Base-by-base conservation (phyloP, 1,140 invertebrate genomes). In the Penaeus chinensis region DNA sequence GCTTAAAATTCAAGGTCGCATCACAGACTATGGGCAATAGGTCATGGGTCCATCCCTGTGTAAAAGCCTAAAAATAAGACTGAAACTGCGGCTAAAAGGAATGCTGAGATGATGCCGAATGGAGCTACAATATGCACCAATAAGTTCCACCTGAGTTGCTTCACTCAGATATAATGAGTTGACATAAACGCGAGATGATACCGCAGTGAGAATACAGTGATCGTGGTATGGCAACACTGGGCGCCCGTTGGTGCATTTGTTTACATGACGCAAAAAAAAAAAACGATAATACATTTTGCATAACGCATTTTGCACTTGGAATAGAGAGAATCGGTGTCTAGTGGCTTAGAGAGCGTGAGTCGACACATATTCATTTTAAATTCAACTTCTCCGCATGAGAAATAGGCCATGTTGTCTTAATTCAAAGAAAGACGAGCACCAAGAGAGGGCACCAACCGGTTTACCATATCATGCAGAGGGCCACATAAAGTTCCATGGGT, bases 391-490 rank as follows among this genome's bases (percentile, higher is more conserved):
- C 78, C 60, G 11, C 74, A 74, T 81, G 80, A 77, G 81, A 24
- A 74, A 79, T 65, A 66, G 54, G 66, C n/a, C n/a, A 71, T 42
- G 61, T 32, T 63, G 78, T 81, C 86, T 63, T 87, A 87, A 82
- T 87, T 60, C 86, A 27, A 74, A 87, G 78, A 82, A 87, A 71
- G 60, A 42, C 77, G 60, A 87, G 86, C 86, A 87, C 86, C 86
- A 87, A 87, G 71, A 82, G 80, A 83, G 86, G 86, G 86, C 86
- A 87, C 86, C 86, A 87, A 82, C 86, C 54, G 78, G 86, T 87
- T 87, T 65, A 87, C 86, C 86, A 82, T 87, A 87, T 77, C 86
- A 87, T 82, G 60, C 80, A 87, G 86, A 81, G 69, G 86, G 86
- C 86, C 81, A 85, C 84, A 85, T 32, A 82, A 77, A 66, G 65